These are phyloP conservation scores for Lagopus muta DNA, from an alignment of 2,113 vertebrate genomes.

Conservation along the genomic window DNA sequence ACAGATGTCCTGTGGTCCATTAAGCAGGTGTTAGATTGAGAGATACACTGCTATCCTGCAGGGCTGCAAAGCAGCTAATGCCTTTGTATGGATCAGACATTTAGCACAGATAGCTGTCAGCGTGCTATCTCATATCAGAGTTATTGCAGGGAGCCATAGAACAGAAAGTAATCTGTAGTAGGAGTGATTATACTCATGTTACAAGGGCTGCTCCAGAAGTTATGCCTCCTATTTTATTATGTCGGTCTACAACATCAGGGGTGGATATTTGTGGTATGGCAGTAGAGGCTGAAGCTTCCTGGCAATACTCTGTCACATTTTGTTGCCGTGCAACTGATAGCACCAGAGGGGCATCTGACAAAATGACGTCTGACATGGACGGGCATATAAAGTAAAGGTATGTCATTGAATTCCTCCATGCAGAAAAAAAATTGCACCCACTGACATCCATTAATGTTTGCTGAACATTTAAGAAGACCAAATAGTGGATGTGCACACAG, in stretches of 20 bases:
- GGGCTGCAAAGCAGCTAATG: neutral
- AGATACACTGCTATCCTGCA: neutral
- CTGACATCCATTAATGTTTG: too few relatives aligned
- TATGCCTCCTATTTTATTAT: neutral
- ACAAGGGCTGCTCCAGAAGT: neutral
- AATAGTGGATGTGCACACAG: too few relatives aligned
- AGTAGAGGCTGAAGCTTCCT: neutral
- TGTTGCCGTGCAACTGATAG: too few relatives aligned
- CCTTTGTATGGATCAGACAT: slow-evolving; percentile 45
- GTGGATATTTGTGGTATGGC: neutral
- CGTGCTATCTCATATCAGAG: neutral
- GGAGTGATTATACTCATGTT: neutral
- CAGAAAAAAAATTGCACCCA: too few relatives aligned
- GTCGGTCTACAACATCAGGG: neutral
- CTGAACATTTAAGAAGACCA: too few relatives aligned
- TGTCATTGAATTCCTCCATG: too few relatives aligned
- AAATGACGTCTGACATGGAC: too few relatives aligned
- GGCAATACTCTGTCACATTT: neutral
- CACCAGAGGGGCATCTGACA: too few relatives aligned
- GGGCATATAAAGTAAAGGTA: too few relatives aligned
- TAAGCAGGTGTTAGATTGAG: slow-evolving; percentile 31
- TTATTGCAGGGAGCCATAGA: neutral
- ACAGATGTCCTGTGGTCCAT: slow-evolving; percentile 34
- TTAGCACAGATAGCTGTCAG: slow-evolving; percentile 26
- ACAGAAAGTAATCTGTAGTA: neutral